Evolutionary conservation across 2,888 invertebrate species (phyloP).

Genomic region (Ochropleura plecta): DNA sequence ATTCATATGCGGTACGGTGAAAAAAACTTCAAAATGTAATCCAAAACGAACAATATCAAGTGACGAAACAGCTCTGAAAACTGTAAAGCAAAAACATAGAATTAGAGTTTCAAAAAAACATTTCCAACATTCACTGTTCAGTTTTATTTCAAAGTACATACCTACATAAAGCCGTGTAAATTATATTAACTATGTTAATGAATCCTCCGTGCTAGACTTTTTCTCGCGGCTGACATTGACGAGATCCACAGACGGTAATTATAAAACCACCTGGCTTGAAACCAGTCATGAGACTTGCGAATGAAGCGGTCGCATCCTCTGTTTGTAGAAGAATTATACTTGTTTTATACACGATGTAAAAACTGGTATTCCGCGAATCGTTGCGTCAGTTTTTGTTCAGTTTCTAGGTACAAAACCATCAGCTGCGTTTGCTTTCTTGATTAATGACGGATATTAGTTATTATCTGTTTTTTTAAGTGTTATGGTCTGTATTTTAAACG

Average conservation of each 20-base stretch:
- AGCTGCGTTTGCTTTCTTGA: constrained; percentile 21
- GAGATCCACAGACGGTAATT: constrained; percentile 70
- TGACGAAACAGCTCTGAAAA: constrained; percentile 5
- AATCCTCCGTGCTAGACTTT: constrained; percentile 67
- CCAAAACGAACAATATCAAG: background rate
- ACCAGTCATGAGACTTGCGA: constrained; percentile 58
- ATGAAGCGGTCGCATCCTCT: constrained; percentile 67
- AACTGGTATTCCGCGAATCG: constrained; percentile 35
- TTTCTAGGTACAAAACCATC: constrained; percentile 7
- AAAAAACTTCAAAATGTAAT: background rate
- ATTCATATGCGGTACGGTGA: constrained; percentile 1
- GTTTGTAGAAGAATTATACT: constrained; percentile 59
- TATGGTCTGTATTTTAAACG: background rate
- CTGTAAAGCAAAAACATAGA: constrained; percentile 2
- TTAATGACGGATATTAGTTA: constrained; percentile 3
- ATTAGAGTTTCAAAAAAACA: constrained; percentile 22
- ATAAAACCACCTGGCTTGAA: constrained; percentile 72
- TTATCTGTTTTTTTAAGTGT: background rate
- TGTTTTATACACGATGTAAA: constrained; percentile 37
- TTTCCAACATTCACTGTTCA: constrained; percentile 22
- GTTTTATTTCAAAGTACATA: constrained; percentile 36
- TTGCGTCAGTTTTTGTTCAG: constrained; percentile 24
- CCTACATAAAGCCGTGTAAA: constrained; percentile 45
- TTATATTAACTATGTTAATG: constrained; percentile 64
- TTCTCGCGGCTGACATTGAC: constrained; percentile 75